Base-by-base conservation (phyloP, 2,888 invertebrate species). In the Tholera decimalis region DNA sequence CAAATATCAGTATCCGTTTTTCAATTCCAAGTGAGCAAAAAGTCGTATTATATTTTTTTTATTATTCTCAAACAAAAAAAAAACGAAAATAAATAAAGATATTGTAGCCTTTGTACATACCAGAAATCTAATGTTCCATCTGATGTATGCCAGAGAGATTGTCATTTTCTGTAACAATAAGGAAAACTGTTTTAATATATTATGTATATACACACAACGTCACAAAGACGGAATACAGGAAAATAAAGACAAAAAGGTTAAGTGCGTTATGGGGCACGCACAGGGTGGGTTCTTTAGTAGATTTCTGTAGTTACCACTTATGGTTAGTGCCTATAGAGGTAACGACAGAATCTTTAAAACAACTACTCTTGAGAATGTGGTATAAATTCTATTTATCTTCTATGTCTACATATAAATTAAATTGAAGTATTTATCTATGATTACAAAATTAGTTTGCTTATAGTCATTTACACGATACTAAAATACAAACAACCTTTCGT, bases 11-110 rank as follows among this genome's bases (percentile, higher is more conserved):
- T 44, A 41, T 13, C 43, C 43, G 35, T 61, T 39, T 71, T 24
- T 18, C 51, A 51, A 71, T 71, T 62, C 62, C 18, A 4, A 51
- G 28, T 70, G 13, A 60, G 39, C 30, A 46, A 61, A 66, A 61
- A 22, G 9, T 39, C 18, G 1, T 28, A n/a, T 41, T n/a, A 15
- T 35, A 60, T 53, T 53, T n/a, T n/a, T n/a, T 28, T 22, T 13
- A 46, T 60, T 70, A 51, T 30, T 41, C 46, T 33, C 8, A 5
- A 26, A 30, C 35, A 41, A 1, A 35, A 26, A 24, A 18, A 5
- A 39, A 8, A 5, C 5, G 15, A 28, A 46, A 47, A 53, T 44
- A 6, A 28, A 35, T 1, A 50, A 15, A 47, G 35, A 41, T 39
- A 18, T 28, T 7, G 24, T 22, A 2, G 20, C 1, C 41, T 35